A percentile compares a stretch with the other conserved stretches of the same genome.
Conservation (phyloP, 2,888 invertebrate species). For the Noctua janthe region DNA sequence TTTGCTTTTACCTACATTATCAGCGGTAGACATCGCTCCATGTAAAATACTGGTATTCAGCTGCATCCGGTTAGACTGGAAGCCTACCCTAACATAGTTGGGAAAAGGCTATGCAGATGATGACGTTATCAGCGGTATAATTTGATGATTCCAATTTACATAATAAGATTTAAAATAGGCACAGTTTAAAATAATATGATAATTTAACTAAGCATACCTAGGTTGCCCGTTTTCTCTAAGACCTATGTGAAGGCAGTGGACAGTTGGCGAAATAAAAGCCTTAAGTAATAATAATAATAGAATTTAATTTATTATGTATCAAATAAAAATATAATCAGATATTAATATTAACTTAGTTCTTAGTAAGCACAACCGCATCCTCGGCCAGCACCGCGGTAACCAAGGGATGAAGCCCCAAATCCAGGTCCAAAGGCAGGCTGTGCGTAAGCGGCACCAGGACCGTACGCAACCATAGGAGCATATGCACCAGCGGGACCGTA, state of each 20-base stretch:
- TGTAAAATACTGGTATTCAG: too few species aligned
- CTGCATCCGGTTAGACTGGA: too few species aligned
- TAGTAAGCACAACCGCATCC: slow-evolving; percentile 35
- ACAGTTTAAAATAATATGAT: too few species aligned
- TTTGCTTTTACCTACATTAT: too few species aligned
- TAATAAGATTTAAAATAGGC: too few species aligned
- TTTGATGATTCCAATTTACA: too few species aligned
- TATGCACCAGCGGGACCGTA: slow-evolving; percentile 8
- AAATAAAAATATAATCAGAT: slow-evolving; percentile 9
- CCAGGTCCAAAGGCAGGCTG: slow-evolving; percentile 6
- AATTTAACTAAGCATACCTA: too few species aligned
- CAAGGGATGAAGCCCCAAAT: slow-evolving; percentile 4
- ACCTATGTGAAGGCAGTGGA: background rate
- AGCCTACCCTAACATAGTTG: too few species aligned
- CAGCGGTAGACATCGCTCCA: too few species aligned
- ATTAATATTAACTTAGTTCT: background rate
- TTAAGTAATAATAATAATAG: background rate
- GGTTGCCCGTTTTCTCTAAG: too few species aligned
- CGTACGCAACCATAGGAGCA: slow-evolving; percentile 2
- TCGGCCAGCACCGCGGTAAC: slow-evolving; percentile 20
- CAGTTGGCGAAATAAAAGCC: background rate
- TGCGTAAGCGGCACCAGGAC: slow-evolving; percentile 6
- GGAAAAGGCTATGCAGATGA: too few species aligned
- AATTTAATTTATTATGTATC: slow-evolving; percentile 19
- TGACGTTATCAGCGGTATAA: too few species aligned